Percentiles rank a stretch among this genome's conserved stretches.
These are phyloP conservation scores for Anabacerthia variegaticeps DNA, from an alignment of 2,797 vertebrate species.

Conservation along the genomic window DNA sequence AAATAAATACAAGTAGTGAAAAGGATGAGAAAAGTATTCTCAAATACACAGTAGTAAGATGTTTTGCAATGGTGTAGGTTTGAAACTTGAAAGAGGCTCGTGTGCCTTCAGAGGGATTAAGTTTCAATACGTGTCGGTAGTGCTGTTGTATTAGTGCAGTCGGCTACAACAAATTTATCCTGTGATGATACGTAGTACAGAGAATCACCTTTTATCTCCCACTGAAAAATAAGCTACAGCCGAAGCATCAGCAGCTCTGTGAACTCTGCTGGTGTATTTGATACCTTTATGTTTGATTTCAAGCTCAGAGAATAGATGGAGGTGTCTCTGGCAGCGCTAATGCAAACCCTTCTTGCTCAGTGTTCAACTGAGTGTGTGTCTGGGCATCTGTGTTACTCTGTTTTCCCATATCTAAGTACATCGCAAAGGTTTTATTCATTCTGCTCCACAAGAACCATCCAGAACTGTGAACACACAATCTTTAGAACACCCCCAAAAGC, in stretches of 20 bases:
- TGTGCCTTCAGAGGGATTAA: constrained; percentile 21
- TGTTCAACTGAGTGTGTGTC: neutral
- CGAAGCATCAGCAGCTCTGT: neutral
- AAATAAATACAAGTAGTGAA: constrained; percentile 32
- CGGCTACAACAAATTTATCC: neutral
- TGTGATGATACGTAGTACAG: neutral
- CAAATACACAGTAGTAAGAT: constrained; percentile 9
- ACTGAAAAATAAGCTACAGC: neutral
- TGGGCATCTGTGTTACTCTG: rapidly evolving
- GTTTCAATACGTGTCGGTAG: neutral
- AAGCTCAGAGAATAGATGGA: neutral
- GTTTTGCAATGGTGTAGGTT: constrained; percentile 51
- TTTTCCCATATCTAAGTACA: neutral
- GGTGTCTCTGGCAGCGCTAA: neutral
- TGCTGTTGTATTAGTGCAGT: neutral
- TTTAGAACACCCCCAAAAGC: neutral
- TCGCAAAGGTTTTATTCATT: neutral
- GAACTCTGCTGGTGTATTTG: neutral
- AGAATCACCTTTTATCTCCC: constrained; percentile 14
- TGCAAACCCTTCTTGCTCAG: neutral
- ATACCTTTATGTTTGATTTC: neutral
- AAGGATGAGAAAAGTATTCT: constrained; percentile 32
- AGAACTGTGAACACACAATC: neutral
- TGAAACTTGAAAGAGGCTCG: constrained; percentile 28
- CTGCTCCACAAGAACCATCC: neutral